A percentile compares a stretch with the other conserved stretches of the same genome.
Evolutionary conservation across 2,888 invertebrate species (phyloP).

Genomic region (Cantharis rufa): DNA sequence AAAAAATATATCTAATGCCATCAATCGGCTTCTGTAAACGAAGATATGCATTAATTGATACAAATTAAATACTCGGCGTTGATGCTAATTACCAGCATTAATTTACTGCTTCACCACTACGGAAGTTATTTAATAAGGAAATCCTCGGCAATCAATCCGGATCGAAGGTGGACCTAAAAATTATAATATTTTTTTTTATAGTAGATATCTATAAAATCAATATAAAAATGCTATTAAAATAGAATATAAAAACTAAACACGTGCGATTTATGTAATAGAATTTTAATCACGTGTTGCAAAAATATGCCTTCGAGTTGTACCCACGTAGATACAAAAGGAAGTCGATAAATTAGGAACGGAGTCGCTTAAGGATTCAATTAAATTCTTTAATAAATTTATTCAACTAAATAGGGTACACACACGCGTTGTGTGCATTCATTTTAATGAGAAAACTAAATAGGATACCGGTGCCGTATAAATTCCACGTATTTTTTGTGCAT

Average conservation of each 20-base stretch:
- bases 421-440: not conserved
- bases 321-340: not conserved
- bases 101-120: not conserved
- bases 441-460: not conserved
- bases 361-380: not conserved
- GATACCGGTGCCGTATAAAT: not conserved
- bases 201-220: no score
- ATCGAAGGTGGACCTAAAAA: not conserved
- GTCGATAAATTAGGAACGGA: not conserved
- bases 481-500: conserved; percentile 36
- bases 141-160: not conserved
- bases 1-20: not conserved
- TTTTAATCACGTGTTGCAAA: not conserved
- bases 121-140: not conserved
- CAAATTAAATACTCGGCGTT: not conserved
- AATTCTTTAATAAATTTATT: not conserved
- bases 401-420: not conserved
- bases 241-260: not conserved
- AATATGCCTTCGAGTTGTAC: not conserved
- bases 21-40: not conserved
- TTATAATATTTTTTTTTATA: no score
- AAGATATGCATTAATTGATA: not conserved
- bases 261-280: not conserved
- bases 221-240: no score
- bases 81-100: not conserved